Conservation (phyloP, 2,113 vertebrate genomes). For the Pantherophis guttatus region DNA sequence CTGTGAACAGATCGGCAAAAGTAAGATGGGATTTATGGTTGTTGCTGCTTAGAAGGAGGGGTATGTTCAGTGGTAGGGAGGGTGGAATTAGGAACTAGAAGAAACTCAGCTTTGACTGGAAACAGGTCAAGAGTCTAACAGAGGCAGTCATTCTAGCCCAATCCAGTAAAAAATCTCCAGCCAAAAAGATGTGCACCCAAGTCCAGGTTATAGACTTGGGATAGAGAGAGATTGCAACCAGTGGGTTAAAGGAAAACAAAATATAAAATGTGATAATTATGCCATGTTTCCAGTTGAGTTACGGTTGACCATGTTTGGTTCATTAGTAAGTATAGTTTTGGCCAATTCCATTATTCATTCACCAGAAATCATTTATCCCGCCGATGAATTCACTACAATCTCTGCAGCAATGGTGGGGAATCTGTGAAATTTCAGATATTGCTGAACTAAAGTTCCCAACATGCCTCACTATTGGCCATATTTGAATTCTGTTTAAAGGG, state of each 20-base stretch:
- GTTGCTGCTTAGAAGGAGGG: background rate
- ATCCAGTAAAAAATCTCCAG: background rate
- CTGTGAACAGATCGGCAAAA: conserved; percentile 6
- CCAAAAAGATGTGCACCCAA: background rate
- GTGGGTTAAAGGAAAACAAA: background rate
- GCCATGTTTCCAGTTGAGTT: background rate
- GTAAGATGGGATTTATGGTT: background rate
- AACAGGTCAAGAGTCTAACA: background rate
- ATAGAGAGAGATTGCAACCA: background rate
- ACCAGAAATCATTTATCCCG: background rate
- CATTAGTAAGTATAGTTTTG: background rate
- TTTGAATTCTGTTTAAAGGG: background rate
- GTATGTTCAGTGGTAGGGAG: background rate
- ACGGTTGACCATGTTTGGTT: background rate
- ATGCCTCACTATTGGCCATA: background rate
- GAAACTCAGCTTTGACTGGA: background rate
- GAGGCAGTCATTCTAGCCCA: background rate
- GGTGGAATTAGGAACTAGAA: background rate
- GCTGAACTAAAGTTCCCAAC: background rate
- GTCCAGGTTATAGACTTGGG: background rate
- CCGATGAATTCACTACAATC: background rate
- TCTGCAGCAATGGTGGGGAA: background rate
- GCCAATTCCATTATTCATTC: background rate
- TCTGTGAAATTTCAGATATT: background rate
- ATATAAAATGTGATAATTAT: background rate